phyloP scores from a whole-genome alignment of 2,113 vertebrate genomes.

The Zapornia atra region DNA sequence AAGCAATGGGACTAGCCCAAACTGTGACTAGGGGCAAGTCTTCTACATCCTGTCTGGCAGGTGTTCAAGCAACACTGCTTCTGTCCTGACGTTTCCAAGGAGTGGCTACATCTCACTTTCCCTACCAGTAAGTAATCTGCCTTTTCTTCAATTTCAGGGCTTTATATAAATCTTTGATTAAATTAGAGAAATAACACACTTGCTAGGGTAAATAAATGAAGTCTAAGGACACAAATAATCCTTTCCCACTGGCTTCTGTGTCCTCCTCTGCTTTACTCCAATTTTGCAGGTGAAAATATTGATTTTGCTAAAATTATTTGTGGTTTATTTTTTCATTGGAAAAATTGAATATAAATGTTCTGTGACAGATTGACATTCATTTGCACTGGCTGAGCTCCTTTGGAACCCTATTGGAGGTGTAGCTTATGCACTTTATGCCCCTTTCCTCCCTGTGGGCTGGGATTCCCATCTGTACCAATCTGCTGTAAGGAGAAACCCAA shows the following conservation, averaged over 20 bases:
- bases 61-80: neutral
- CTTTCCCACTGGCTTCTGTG: neutral
- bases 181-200: conserved; percentile 13
- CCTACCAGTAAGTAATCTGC: neutral
- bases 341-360: conserved; percentile 13
- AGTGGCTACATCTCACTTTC: neutral
- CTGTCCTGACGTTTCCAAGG: neutral
- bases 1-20: neutral
- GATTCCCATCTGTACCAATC: neutral
- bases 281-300: neutral
- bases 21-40: neutral
- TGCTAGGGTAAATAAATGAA: neutral
- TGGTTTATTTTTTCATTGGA: neutral
- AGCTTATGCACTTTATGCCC: neutral
- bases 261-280: neutral
- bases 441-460: neutral
- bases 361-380: neutral
- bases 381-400: neutral
- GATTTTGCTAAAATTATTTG: neutral
- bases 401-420: neutral
- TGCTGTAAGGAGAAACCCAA: neutral
- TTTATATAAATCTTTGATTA: neutral
- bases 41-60: neutral
- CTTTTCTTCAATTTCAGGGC: neutral
- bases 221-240: neutral